A percentile compares a stretch with the other conserved stretches of the same genome.
phyloP scores from a whole-genome alignment of 2,113 vertebrate species.

The Chaenogobius annularis region DNA sequence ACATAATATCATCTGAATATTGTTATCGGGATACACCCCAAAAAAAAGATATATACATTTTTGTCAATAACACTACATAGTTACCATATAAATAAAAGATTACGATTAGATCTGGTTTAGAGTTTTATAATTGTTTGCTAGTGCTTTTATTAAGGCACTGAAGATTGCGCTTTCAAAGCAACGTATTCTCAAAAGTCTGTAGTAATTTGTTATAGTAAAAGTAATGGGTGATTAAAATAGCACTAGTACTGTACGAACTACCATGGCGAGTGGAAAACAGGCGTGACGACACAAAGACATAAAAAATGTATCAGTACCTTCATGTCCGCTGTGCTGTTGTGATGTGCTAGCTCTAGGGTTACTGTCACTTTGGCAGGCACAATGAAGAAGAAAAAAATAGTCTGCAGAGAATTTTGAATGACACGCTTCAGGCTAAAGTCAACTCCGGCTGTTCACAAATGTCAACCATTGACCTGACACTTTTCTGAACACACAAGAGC shows the following conservation, averaged over 20 bases:
- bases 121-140: neutral
- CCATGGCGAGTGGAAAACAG: slow-evolving; percentile 4
- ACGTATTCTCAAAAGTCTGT: slow-evolving; percentile 3
- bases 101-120: neutral
- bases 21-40: too few species aligned
- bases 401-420: slow-evolving; percentile 19
- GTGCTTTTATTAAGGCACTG: neutral
- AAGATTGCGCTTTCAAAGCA: neutral
- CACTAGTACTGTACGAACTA: neutral
- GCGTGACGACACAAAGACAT: slow-evolving; percentile 13
- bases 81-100: too few species aligned
- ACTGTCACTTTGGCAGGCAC: slow-evolving; percentile 39
- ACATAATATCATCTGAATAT: too few species aligned
- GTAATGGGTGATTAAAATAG: neutral
- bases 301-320: slow-evolving; percentile 39
- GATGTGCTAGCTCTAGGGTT: slow-evolving; percentile 34
- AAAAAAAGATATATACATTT: too few species aligned
- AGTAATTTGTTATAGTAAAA: neutral
- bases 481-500: neutral
- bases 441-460: slow-evolving; percentile 19
- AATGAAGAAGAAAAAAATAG: slow-evolving; percentile 25
- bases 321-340: slow-evolving; percentile 22
- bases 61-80: too few species aligned
- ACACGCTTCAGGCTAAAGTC: slow-evolving; percentile 22
- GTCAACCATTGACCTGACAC: slow-evolving; percentile 19